phyloP scores from a whole-genome alignment of 2,113 vertebrate species.

The Proterorhinus semilunaris region DNA sequence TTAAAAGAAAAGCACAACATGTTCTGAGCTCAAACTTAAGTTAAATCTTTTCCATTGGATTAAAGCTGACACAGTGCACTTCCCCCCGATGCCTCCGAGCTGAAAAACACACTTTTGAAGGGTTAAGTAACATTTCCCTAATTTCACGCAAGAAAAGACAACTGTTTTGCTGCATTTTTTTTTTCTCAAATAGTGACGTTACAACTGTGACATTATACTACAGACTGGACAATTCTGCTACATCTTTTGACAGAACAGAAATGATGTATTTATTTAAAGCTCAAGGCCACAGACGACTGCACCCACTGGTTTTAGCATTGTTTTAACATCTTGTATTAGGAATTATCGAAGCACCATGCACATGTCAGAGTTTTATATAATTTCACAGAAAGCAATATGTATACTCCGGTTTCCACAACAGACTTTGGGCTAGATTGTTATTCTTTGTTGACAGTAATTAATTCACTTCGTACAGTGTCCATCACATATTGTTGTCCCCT shows the following conservation, averaged over 20 bases:
- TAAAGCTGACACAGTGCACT: background rate
- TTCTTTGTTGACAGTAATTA: background rate
- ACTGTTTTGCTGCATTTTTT: slow-evolving; percentile 1
- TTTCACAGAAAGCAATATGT: no score
- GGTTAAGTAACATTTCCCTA: slow-evolving; percentile 30
- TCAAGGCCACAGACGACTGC: slow-evolving; percentile 1
- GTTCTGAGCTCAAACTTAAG: background rate
- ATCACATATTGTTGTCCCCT: slow-evolving; percentile 5
- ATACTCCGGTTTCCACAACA: background rate
- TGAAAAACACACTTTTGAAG: background rate
- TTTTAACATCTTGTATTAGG: background rate
- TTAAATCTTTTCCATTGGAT: background rate
- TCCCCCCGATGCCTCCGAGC: background rate
- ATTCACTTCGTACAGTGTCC: background rate
- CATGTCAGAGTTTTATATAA: no score
- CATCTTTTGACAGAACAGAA: background rate
- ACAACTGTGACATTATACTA: slow-evolving; percentile 8
- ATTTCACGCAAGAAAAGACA: slow-evolving; percentile 28
- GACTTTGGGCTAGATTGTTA: background rate
- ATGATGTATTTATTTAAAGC: background rate
- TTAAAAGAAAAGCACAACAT: no score
- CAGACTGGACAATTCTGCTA: background rate
- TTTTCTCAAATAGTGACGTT: background rate
- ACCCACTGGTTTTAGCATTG: background rate
- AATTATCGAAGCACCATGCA: background rate